phyloP scores from a whole-genome alignment of 2,888 invertebrate genomes.

The Andrena trimmerana region DNA sequence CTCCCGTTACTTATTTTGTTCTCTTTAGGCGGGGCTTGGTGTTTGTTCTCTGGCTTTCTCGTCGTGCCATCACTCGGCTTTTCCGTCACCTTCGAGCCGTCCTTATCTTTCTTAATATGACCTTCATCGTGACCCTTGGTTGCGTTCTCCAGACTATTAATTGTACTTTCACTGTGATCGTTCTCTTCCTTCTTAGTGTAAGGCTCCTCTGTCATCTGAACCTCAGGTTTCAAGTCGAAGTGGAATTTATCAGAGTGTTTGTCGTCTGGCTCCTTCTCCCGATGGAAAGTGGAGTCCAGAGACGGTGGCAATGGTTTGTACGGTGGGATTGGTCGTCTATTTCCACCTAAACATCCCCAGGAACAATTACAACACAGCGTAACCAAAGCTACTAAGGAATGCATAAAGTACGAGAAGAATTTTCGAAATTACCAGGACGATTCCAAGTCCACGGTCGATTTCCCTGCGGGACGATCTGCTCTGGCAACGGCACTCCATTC shows the following conservation, averaged over 20 bases:
- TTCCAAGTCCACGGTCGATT: conserved; percentile 70
- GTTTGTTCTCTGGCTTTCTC: conserved; percentile 72
- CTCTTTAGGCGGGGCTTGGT: conserved; percentile 77
- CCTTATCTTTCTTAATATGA: conserved; percentile 20
- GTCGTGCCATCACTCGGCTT: conserved; percentile 52
- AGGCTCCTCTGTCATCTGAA: conserved; percentile 33
- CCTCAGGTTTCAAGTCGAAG: conserved; percentile 58
- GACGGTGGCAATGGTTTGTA: conserved; percentile 79
- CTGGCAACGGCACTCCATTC: conserved; percentile 91
- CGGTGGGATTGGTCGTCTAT: conserved; percentile 77
- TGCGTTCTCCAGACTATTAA: neutral
- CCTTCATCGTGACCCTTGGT: conserved; percentile 31
- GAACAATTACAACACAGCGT: too few species aligned
- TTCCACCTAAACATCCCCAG: conserved; percentile 66
- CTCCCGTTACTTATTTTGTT: conserved; percentile 76
- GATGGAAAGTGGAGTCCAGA: conserved; percentile 65
- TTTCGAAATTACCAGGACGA: conserved; percentile 67
- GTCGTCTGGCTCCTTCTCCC: conserved; percentile 66
- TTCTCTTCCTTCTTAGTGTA: conserved; percentile 57
- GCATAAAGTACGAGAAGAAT: too few species aligned
- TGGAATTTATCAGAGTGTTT: conserved; percentile 65
- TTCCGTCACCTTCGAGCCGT: conserved; percentile 22
- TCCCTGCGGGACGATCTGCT: conserved; percentile 89
- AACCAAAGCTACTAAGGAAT: too few species aligned
- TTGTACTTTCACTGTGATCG: conserved; percentile 34